Evolutionary conservation across 2,113 vertebrate genomes (phyloP).

Genomic region (Symphodus melops): DNA sequence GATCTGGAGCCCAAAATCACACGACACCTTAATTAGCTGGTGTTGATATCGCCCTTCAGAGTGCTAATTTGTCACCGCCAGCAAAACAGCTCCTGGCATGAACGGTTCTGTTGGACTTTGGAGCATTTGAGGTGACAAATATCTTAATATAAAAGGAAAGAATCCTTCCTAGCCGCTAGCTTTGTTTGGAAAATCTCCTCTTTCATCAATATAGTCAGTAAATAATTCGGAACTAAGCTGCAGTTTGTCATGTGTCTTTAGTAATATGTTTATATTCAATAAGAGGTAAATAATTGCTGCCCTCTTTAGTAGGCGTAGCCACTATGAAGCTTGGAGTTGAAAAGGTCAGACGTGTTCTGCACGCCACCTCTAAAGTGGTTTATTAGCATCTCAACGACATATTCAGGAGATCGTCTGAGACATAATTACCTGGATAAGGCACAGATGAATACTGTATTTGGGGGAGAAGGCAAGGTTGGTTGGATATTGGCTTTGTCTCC

Average conservation of each 20-base stretch:
- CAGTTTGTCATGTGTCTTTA: conserved; percentile 37
- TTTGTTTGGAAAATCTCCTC: neutral
- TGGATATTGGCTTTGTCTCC: conserved; percentile 83
- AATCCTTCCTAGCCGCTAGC: conserved; percentile 18
- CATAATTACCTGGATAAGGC: conserved; percentile 77
- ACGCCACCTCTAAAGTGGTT: conserved; percentile 66
- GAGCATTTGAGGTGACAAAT: conserved; percentile 48
- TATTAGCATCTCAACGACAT: conserved; percentile 81
- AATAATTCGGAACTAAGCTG: conserved; percentile 39
- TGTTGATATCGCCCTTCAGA: conserved; percentile 76
- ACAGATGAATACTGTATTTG: conserved; percentile 80
- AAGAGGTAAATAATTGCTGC: conserved; percentile 75
- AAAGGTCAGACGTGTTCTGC: conserved; percentile 79
- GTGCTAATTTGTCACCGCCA: conserved; percentile 68
- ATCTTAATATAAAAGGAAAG: conserved; percentile 8
- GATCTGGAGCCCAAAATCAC: conserved; percentile 84
- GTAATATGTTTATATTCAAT: conserved; percentile 58
- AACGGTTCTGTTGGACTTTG: conserved; percentile 35
- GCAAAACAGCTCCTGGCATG: conserved; percentile 67
- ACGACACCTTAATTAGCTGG: conserved; percentile 84
- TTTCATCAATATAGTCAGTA: conserved; percentile 24
- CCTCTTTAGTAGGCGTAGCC: conserved; percentile 58
- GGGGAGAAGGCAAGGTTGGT: conserved; percentile 73
- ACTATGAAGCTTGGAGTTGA: conserved; percentile 73
- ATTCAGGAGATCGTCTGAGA: conserved; percentile 73